Evolutionary conservation across 2,113 vertebrate species (phyloP).

Genomic region (Malurus elegans): DNA sequence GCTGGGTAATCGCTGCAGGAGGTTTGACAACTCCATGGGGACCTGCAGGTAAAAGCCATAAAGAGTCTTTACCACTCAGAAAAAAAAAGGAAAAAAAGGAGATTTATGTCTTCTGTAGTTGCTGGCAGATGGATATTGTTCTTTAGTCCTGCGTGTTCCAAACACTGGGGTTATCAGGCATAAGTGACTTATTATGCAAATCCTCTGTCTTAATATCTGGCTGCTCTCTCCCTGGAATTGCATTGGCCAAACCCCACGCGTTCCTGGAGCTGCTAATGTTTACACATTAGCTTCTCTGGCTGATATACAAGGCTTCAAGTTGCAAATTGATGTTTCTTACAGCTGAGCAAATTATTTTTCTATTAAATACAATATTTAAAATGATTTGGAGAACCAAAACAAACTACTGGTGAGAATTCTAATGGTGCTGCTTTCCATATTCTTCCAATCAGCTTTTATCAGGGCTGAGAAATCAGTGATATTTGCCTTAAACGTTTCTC

Average conservation of each 20-base stretch:
- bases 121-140: slow-evolving; percentile 26
- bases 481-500: neutral
- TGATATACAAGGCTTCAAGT: slow-evolving; percentile 61
- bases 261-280: slow-evolving; percentile 62
- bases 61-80: neutral
- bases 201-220: slow-evolving; percentile 53
- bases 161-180: slow-evolving; percentile 51
- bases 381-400: slow-evolving; percentile 52
- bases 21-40: neutral
- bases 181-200: slow-evolving; percentile 72
- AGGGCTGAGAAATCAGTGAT: neutral
- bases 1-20: accelerated
- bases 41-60: neutral
- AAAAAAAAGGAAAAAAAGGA: neutral
- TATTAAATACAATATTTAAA: slow-evolving; percentile 71
- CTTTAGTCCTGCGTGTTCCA: neutral
- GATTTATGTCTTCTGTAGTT: neutral
- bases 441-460: slow-evolving; percentile 21
- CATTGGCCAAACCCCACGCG: slow-evolving; percentile 47
- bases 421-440: slow-evolving; percentile 51
- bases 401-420: slow-evolving; percentile 58
- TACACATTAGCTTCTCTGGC: slow-evolving; percentile 65
- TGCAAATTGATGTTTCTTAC: slow-evolving; percentile 69
- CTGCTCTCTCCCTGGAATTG: slow-evolving; percentile 59
- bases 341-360: slow-evolving; percentile 69